Conservation (phyloP, 1,140 invertebrate species). For the Stegodyphus mimosarum region DNA sequence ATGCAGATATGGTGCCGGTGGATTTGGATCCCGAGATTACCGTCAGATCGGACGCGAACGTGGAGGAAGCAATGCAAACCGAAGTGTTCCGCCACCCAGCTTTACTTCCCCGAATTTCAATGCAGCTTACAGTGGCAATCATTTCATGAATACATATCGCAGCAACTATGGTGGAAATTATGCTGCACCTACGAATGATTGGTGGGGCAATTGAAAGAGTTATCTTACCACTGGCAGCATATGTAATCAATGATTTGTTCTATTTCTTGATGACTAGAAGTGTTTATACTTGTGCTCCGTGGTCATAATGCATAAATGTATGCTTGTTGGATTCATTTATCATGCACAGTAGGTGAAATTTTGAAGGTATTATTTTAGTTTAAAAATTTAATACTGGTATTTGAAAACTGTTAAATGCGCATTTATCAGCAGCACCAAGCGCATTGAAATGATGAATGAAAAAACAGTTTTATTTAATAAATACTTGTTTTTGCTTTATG, state of each 20-base stretch:
- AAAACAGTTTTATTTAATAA: conserved; percentile 29
- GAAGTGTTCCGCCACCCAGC: conserved; percentile 16
- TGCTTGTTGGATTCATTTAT: conserved; percentile 62
- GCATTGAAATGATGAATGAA: conserved; percentile 17
- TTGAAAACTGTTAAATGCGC: conserved; percentile 1
- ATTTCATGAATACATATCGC: conserved; percentile 51
- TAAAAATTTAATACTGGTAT: conserved; percentile 6
- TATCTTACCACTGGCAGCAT: conserved; percentile 5
- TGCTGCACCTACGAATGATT: conserved; percentile 50
- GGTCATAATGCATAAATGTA: conserved; percentile 42
- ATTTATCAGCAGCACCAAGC: conserved; percentile 28
- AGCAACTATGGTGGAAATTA: conserved; percentile 61
- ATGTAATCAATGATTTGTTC: neutral
- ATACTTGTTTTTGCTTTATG: conserved; percentile 43
- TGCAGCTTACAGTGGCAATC: conserved; percentile 48
- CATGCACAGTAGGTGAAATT: conserved; percentile 59
- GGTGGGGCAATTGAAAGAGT: conserved; percentile 60
- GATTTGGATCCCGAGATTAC: conserved; percentile 90
- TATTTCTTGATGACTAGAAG: conserved; percentile 48
- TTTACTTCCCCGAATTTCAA: conserved; percentile 37
- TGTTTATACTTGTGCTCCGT: conserved; percentile 46
- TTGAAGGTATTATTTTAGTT: conserved; percentile 23
- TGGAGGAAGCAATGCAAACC: conserved; percentile 32
- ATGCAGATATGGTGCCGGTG: conserved; percentile 68
- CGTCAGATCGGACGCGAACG: conserved; percentile 74